Evolutionary conservation across 1,140 invertebrate species (phyloP).

Genomic region (Microplitis demolitor): DNA sequence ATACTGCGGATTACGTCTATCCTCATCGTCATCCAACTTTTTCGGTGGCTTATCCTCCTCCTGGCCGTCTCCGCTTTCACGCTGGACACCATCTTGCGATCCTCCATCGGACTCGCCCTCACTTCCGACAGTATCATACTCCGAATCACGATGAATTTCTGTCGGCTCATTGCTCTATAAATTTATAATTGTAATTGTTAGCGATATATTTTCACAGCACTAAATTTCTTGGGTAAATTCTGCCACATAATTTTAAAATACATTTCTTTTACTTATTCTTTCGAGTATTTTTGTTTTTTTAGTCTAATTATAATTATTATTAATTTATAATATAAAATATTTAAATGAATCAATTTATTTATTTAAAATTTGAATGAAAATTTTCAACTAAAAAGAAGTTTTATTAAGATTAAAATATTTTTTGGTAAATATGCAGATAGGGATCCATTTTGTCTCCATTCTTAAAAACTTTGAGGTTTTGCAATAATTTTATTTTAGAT

Average conservation of each 20-base stretch:
- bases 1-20: constrained; percentile 94
- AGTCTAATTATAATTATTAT: too few relatives aligned
- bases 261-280: not conserved
- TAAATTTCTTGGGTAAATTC: not conserved
- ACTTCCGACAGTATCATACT: constrained; percentile 61
- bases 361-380: too few relatives aligned
- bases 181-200: not conserved
- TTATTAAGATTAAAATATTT: too few relatives aligned
- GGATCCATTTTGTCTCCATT: too few relatives aligned
- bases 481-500: too few relatives aligned
- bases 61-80: constrained; percentile 68
- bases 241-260: not conserved
- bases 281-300: too few relatives aligned
- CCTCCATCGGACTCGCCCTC: constrained; percentile 52
- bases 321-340: too few relatives aligned
- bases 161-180: constrained; percentile 59
- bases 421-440: too few relatives aligned
- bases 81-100: constrained; percentile 53
- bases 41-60: constrained; percentile 66
- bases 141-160: constrained; percentile 59
- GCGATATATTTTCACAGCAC: too few relatives aligned
- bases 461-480: too few relatives aligned
- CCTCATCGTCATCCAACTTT: constrained; percentile 90
- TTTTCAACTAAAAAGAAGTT: too few relatives aligned
- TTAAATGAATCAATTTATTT: too few relatives aligned